Evolutionary conservation across 2,113 vertebrate genomes (phyloP), one percentile per base, ranked within the genome.

Genomic region (Nesospiza acunhae): DNA sequence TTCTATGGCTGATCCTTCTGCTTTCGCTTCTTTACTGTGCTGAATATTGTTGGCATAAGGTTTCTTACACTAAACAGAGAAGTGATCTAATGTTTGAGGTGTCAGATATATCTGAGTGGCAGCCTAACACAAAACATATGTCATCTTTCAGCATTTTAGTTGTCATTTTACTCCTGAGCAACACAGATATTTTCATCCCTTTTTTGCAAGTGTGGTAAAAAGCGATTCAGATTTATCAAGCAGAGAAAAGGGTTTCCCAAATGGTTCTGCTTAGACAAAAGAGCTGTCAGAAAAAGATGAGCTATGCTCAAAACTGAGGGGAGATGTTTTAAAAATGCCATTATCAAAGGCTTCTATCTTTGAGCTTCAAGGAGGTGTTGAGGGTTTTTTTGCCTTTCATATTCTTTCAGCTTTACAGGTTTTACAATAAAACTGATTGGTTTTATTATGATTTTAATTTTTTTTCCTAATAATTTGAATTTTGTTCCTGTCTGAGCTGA

Each of bases 81-180:
- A 75, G 24, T 46, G 11, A 76, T 89, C 28, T 44, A n/a, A 46
- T 82, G 67, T 75, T 94, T 87, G 66, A 80, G 46, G 47, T 66
- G 60, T 88, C 80, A 70, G 42, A 83, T 79, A 59, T 42, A 53
- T 80, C 68, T 77, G 35, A 49, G 27, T 88, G 87, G 60, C 90
- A 85, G 59, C 72, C 55, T 46, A 90, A 55, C 63, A 78, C 73
- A 90, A 88, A 93, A 49, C 31, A 11, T 66, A 69, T 56, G 68
- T 78, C 52, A 86, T 78, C 72, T 75, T 86, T 90, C 76, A 87
- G 37, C 28, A 18, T 80, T 86, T 78, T 39, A 53, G 49, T 74
- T 93, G 83, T 93, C 76, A 49, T 75, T 95, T 90, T 92, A 23
- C 39, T 95, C 64, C 73, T 86, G 37, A 95, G 66, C 68, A 87